A percentile compares a stretch with the other conserved stretches of the same genome.
phyloP scores from a whole-genome alignment of 2,797 vertebrate species.

The Holocentrus rufus region DNA sequence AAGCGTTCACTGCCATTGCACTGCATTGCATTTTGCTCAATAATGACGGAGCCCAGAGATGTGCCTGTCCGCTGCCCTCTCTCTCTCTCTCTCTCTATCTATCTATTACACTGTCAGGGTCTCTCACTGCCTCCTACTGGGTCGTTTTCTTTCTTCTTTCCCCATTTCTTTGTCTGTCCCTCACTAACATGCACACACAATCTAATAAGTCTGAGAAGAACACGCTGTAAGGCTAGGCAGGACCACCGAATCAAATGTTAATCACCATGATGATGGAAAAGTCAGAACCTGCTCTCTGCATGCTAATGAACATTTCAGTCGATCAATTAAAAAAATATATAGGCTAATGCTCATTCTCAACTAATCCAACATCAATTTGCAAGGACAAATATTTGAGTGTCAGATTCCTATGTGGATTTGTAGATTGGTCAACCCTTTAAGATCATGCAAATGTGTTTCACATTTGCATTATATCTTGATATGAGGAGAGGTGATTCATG shows the following conservation, averaged over 20 bases:
- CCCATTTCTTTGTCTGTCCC: conserved; percentile 1
- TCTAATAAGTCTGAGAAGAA: conserved; percentile 51
- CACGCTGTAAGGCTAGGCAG: conserved; percentile 46
- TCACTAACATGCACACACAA: conserved; percentile 6
- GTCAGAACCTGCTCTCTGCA: conserved; percentile 42
- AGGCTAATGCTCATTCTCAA: background rate
- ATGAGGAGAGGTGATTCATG: too few relatives aligned
- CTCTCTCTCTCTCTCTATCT: background rate
- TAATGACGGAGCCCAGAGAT: conserved; percentile 8
- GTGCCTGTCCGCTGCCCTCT: background rate
- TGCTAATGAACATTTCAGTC: conserved; percentile 42
- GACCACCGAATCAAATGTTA: conserved; percentile 59
- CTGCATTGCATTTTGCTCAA: conserved; percentile 46
- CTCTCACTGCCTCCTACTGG: background rate
- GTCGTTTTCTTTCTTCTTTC: conserved; percentile 29
- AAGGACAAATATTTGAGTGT: conserved; percentile 1
- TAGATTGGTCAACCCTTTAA: background rate
- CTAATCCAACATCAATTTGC: conserved; percentile 8
- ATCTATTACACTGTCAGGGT: conserved; percentile 18
- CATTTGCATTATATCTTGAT: too few relatives aligned
- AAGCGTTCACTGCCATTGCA: conserved; percentile 34
- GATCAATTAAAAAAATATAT: conserved; percentile 11
- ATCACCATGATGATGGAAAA: conserved; percentile 48
- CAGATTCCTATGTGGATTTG: background rate
- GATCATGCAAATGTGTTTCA: too few relatives aligned